Percentiles rank a stretch among this genome's conserved stretches.
phyloP scores from a whole-genome alignment of 2,797 vertebrate genomes.

The Tapera naevia region DNA sequence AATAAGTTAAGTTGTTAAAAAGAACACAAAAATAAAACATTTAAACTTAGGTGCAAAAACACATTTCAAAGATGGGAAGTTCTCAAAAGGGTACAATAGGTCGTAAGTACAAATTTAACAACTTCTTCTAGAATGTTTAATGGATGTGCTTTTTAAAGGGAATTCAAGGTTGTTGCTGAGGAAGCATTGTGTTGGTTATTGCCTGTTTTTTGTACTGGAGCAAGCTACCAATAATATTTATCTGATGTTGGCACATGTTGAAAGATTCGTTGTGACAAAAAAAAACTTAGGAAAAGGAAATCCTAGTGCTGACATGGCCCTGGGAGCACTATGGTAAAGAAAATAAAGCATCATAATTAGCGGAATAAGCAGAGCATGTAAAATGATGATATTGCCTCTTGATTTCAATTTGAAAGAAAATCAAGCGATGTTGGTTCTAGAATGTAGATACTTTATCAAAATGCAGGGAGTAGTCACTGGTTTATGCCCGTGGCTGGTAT shows the following conservation, averaged over 20 bases:
- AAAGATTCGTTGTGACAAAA: constrained; percentile 29
- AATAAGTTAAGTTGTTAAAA: background rate
- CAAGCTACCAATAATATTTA: background rate
- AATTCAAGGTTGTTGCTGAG: background rate
- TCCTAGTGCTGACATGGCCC: background rate
- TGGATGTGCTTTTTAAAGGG: background rate
- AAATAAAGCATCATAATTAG: constrained; percentile 26
- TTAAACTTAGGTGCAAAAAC: background rate
- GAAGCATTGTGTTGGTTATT: background rate
- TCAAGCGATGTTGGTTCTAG: background rate
- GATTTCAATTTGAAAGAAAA: constrained; percentile 14
- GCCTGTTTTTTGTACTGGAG: background rate
- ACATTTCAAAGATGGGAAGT: background rate
- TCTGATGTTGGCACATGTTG: constrained; percentile 4
- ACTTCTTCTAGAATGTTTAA: background rate
- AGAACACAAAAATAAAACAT: background rate
- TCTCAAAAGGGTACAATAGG: background rate
- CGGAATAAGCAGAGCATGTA: background rate
- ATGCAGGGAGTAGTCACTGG: background rate
- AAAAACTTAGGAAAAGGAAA: constrained; percentile 41
- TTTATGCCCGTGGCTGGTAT: background rate
- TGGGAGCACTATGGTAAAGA: background rate
- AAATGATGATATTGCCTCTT: background rate
- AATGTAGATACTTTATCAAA: background rate
- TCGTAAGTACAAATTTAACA: background rate